These are phyloP conservation scores for Polymixis lichenea DNA, from an alignment of 2,888 invertebrate genomes.

Conservation along the genomic window DNA sequence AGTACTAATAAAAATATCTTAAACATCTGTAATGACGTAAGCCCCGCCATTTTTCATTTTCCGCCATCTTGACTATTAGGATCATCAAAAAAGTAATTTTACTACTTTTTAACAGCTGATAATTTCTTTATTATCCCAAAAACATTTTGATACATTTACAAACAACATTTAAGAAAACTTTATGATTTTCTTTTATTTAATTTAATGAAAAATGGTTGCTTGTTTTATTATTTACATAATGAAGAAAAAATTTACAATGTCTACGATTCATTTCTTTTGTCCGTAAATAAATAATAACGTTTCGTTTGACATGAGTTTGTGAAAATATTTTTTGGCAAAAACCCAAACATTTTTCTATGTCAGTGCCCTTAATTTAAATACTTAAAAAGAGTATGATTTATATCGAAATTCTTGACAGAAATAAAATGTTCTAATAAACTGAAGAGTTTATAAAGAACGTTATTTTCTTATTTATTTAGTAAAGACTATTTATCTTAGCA, in stretches of 20 bases:
- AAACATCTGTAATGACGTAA: constrained; percentile 7
- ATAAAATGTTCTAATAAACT: constrained; percentile 38
- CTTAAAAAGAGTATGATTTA: constrained; percentile 49
- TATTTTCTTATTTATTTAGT: constrained; percentile 48
- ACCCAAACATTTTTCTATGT: constrained; percentile 27
- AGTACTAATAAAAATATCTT: constrained; percentile 20
- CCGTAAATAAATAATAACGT: constrained; percentile 27
- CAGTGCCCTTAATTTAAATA: constrained; percentile 27
- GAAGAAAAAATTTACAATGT: constrained; percentile 8
- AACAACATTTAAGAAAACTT: constrained; percentile 4
- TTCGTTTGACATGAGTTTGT: constrained; percentile 25
- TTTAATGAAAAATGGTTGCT: constrained; percentile 14
- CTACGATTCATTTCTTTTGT: neutral
- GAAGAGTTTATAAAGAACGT: constrained; percentile 8
- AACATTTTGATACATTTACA: constrained; percentile 7
- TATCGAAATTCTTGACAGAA: constrained; percentile 20
- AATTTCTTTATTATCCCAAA: constrained; percentile 42
- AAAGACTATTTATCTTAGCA: constrained; percentile 38
- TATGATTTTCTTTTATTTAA: constrained; percentile 1
- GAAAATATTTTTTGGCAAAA: constrained; percentile 46
- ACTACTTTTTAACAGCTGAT: constrained; percentile 12
- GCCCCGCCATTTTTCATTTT: constrained; percentile 25
- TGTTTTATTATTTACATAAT: neutral
- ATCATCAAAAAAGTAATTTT: constrained; percentile 1
- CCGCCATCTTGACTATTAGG: neutral